Base-by-base conservation (phyloP, 2,113 vertebrate species). In the Scomber colias region DNA sequence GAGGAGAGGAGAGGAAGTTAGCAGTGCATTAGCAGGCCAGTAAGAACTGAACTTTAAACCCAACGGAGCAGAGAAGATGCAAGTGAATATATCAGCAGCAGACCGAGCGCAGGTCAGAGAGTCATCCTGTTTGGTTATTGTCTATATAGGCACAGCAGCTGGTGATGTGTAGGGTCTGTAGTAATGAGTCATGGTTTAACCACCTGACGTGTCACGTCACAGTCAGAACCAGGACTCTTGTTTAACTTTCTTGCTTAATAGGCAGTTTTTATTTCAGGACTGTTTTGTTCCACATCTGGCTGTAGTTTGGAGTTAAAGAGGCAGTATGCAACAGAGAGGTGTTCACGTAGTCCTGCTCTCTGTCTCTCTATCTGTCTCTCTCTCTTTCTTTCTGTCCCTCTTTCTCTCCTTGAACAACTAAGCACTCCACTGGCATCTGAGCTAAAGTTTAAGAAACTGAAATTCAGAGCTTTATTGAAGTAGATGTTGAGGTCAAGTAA, bases 301-400 rank as follows among this genome's bases (percentile, higher is more conserved):
- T 85, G 60, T 62, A 74, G 77, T 76, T 77, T 70, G 57, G 48
- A 76, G 63, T 71, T 70, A 81, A 85, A 84, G 83, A 4, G 48
- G 51, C 46, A 45, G 56, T 30, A 15, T 50, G 65, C 70, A 80
- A 57, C 73, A 67, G 40, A 51, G 21, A 11, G 11, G 24, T 57
- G 56, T 75, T 68, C 53, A 57, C 53, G 55, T 16, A n/a, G 62
- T 65, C 65, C 67, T 53, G 21, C 21, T 45, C 31, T 27, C 24
- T 27, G 24, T 27, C 24, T 27, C 24, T 27, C 24, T 27, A 2
- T 27, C 24, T 27, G 2, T 27, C 24, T 27, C 24, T 27, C 24
- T 27, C 2, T 27, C 24, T 27, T 2, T 65, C 16, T 27, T 3
- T 2, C 24, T 27, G 2, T 27, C 24, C 3, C 46, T 51, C 44